phyloP scores from a whole-genome alignment of 2,888 invertebrate genomes.

The Dicroscelio sp. region DNA sequence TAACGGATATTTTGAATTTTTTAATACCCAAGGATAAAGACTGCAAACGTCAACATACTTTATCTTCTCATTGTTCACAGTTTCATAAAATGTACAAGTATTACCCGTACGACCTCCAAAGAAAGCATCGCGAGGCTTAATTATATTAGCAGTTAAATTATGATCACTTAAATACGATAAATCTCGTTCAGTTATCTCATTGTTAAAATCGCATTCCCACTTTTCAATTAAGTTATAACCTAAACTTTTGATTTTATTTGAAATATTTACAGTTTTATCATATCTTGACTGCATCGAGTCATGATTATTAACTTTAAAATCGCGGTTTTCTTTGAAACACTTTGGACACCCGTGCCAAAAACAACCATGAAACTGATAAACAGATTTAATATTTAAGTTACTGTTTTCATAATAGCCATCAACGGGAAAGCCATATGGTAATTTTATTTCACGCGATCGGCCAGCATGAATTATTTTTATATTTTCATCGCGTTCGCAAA shows the following conservation, averaged over 20 bases:
- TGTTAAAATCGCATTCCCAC: constrained; percentile 19
- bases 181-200: neutral
- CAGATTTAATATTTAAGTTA: neutral
- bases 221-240: constrained; percentile 9
- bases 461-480: neutral
- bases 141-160: neutral
- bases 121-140: constrained; percentile 11
- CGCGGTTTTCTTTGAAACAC: neutral
- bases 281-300: neutral
- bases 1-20: constrained; percentile 75
- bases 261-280: neutral
- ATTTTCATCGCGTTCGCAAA: neutral
- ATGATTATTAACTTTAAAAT: neutral
- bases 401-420: constrained; percentile 14
- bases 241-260: neutral
- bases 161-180: neutral
- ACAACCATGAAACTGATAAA: constrained; percentile 11
- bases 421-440: neutral
- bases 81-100: constrained; percentile 1
- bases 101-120: constrained; percentile 8
- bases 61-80: neutral
- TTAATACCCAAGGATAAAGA: constrained; percentile 83
- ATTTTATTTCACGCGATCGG: neutral
- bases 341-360: neutral
- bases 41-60: neutral